Evolutionary conservation across 2,888 invertebrate genomes (phyloP).

Genomic region (Perithous albicinctus): DNA sequence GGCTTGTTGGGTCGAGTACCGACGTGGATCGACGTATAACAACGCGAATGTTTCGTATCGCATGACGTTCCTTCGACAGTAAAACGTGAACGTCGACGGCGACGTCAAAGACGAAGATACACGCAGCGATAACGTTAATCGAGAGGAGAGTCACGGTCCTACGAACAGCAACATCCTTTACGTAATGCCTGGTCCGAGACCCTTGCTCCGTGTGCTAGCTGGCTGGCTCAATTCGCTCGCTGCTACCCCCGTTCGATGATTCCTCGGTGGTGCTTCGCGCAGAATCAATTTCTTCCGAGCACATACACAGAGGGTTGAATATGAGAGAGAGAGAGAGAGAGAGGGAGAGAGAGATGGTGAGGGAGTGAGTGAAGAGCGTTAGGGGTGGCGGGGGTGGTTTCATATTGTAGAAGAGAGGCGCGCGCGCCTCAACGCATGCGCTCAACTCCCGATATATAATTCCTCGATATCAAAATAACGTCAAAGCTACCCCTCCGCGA

Average conservation of each 20-base stretch:
- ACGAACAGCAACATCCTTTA: conserved; percentile 70
- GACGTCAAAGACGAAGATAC: background rate
- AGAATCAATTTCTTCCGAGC: conserved; percentile 80
- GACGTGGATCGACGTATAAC: conserved; percentile 61
- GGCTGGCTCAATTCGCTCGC: conserved; percentile 40
- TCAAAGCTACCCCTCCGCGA: conserved; percentile 65
- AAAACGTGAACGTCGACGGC: background rate
- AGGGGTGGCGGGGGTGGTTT: background rate
- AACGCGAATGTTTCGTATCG: conserved; percentile 57
- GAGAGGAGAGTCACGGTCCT: conserved; percentile 51
- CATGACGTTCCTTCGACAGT: conserved; percentile 56
- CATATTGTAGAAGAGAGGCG: conserved; percentile 50
- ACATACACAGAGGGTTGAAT: conserved; percentile 16
- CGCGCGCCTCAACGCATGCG: conserved; percentile 63
- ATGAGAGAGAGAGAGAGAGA: no score
- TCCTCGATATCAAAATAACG: conserved; percentile 71
- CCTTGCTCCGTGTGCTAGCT: conserved; percentile 64
- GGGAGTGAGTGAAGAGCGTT: background rate
- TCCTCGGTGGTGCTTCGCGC: conserved; percentile 74
- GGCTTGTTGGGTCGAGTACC: conserved; percentile 64
- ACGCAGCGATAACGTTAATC: background rate
- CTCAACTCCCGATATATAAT: conserved; percentile 58
- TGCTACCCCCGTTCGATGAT: conserved; percentile 69
- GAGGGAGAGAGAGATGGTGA: no score
- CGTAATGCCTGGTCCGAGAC: conserved; percentile 66